Conservation (phyloP, 1,140 invertebrate genomes). For the Oryctes rhinoceros region DNA sequence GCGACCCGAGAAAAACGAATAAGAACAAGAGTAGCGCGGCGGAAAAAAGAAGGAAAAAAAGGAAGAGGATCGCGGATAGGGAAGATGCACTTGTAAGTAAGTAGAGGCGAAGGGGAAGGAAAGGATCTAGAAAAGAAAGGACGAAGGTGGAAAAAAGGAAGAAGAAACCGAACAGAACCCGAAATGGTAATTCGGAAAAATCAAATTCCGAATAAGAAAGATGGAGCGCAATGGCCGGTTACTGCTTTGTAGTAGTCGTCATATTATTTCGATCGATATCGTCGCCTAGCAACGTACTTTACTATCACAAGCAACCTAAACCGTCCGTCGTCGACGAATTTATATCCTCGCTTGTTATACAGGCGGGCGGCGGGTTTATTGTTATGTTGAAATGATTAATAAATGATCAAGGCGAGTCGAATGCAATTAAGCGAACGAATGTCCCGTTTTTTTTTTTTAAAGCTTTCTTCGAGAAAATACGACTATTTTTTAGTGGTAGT, state of each 20-base stretch:
- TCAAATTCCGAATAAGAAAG: conserved; percentile 36
- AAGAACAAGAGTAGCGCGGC: conserved; percentile 10
- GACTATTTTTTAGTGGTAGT: too few relatives aligned
- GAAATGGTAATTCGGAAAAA: conserved; percentile 32
- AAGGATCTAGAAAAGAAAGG: background rate
- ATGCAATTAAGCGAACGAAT: background rate
- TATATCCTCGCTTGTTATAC: conserved; percentile 20
- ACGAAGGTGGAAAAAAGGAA: background rate
- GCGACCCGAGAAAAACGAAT: background rate
- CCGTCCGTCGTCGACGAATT: conserved; percentile 28
- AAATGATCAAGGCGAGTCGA: background rate
- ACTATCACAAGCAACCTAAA: conserved; percentile 27
- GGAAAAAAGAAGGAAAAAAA: background rate
- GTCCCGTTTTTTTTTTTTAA: background rate
- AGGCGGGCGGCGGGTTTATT: conserved; percentile 10
- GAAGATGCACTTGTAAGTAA: background rate
- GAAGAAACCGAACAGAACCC: background rate
- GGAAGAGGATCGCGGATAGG: background rate
- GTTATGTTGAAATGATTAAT: conserved; percentile 11
- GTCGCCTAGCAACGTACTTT: conserved; percentile 31
- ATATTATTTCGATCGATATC: conserved; percentile 30
- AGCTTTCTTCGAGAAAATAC: too few relatives aligned
- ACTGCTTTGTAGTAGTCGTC: conserved; percentile 31
- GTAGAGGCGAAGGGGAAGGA: background rate
- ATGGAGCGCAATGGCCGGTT: conserved; percentile 30